Percentiles rank a stretch among this genome's conserved stretches.
Conservation (phyloP, 2,888 invertebrate species). For the Euzophera pinguis region DNA sequence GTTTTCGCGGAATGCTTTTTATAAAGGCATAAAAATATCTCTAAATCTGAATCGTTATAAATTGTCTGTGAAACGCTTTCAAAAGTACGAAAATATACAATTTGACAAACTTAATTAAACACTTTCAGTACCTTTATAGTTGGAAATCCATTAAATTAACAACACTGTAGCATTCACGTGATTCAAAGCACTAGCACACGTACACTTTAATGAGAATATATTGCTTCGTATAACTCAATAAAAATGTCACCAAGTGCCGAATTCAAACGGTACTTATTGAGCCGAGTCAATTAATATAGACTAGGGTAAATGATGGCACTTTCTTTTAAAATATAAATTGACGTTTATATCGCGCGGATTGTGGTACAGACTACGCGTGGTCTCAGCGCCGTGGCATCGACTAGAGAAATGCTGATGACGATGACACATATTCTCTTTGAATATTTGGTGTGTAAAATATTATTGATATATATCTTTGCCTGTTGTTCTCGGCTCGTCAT, state of each 20-base stretch:
- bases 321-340: constrained; percentile 52
- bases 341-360: constrained; percentile 68
- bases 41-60: neutral
- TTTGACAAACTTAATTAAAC: neutral
- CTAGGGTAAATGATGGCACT: constrained; percentile 36
- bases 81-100: neutral
- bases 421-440: constrained; percentile 47
- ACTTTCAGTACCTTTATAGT: neutral
- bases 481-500: constrained; percentile 21
- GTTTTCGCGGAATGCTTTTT: neutral
- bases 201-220: constrained; percentile 21
- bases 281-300: constrained; percentile 11
- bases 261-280: neutral
- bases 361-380: constrained; percentile 62
- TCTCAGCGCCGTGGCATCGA: constrained; percentile 47
- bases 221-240: constrained; percentile 9
- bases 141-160: neutral
- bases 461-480: constrained; percentile 42
- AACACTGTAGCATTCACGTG: neutral
- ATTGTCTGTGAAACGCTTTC: constrained; percentile 1
- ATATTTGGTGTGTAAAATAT: constrained; percentile 36
- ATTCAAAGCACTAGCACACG: constrained; percentile 15
- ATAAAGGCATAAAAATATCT: constrained; percentile 7
- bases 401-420: constrained; percentile 44
- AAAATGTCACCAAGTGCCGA: constrained; percentile 12